Conservation (phyloP, 2,113 vertebrate genomes). For the Todiramphus chloris region DNA sequence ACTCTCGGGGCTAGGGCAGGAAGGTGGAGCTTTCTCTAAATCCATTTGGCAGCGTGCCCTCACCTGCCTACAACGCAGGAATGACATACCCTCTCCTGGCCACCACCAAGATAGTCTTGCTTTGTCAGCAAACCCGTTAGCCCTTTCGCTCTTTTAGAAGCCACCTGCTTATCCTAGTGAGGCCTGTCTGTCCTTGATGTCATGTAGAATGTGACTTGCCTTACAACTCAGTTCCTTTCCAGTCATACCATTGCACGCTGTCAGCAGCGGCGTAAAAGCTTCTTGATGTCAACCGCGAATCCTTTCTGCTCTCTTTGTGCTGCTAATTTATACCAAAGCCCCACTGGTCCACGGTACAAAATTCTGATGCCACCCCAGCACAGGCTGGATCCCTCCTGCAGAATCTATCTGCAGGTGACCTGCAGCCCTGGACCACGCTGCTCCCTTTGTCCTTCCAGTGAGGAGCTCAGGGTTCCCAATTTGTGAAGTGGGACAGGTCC, state of each 20-base stretch:
- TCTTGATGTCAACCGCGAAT: not conserved
- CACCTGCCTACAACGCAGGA: not conserved
- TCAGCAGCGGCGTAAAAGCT: not conserved
- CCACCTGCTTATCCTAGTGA: not conserved
- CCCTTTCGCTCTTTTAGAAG: not conserved
- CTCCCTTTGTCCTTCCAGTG: not conserved
- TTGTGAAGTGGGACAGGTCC: not conserved
- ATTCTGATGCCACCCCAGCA: no score
- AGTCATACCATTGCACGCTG: fast-evolving
- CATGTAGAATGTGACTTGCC: not conserved
- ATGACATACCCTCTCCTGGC: not conserved
- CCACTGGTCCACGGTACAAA: not conserved
- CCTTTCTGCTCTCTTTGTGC: not conserved
- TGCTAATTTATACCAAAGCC: not conserved
- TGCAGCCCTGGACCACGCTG: not conserved
- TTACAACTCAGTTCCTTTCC: not conserved
- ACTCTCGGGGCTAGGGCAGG: not conserved
- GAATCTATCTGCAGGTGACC: not conserved
- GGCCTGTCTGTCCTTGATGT: not conserved
- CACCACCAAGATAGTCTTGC: not conserved
- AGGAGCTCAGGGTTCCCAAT: not conserved
- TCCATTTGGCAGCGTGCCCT: not conserved
- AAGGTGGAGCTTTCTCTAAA: not conserved
- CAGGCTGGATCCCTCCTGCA: not conserved
- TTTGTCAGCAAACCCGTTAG: not conserved